Conservation (phyloP, 2,113 vertebrate genomes). For the Alaudala cheleensis region DNA sequence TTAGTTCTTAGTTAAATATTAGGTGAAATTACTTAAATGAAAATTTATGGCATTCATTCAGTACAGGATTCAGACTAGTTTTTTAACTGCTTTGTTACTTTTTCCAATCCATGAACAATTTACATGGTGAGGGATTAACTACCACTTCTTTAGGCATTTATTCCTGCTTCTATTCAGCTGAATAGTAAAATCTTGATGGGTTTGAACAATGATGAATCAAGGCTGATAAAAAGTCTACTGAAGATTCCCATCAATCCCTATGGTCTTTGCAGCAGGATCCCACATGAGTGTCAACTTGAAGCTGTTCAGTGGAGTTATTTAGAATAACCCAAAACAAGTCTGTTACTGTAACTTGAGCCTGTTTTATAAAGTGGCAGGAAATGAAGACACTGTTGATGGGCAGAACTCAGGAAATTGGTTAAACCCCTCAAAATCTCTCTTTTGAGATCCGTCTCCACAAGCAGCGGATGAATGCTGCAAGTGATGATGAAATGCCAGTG, state of each 20-base stretch:
- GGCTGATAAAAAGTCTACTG: background rate
- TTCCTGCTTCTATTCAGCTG: background rate
- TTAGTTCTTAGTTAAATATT: background rate
- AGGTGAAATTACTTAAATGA: background rate
- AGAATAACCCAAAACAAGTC: background rate
- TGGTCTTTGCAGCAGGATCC: background rate
- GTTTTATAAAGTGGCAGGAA: slow-evolving; percentile 41
- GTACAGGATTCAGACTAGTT: background rate
- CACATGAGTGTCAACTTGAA: background rate
- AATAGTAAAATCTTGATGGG: background rate
- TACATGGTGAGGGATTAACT: background rate
- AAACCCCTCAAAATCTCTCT: slow-evolving; percentile 5
- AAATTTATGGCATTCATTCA: background rate
- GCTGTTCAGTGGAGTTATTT: background rate
- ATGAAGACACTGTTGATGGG: slow-evolving; percentile 34
- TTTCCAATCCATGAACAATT: background rate
- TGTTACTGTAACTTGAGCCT: slow-evolving; percentile 8
- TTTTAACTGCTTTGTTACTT: background rate
- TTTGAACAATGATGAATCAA: background rate
- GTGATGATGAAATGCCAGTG: background rate
- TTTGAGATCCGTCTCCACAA: background rate
- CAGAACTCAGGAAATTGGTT: slow-evolving; percentile 25
- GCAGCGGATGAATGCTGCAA: background rate
- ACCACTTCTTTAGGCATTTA: background rate
- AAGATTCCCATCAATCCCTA: background rate